These are phyloP conservation scores for Neomonachus schauinslandi DNA, from an alignment of 2,113 vertebrate genomes.

Conservation along the genomic window DNA sequence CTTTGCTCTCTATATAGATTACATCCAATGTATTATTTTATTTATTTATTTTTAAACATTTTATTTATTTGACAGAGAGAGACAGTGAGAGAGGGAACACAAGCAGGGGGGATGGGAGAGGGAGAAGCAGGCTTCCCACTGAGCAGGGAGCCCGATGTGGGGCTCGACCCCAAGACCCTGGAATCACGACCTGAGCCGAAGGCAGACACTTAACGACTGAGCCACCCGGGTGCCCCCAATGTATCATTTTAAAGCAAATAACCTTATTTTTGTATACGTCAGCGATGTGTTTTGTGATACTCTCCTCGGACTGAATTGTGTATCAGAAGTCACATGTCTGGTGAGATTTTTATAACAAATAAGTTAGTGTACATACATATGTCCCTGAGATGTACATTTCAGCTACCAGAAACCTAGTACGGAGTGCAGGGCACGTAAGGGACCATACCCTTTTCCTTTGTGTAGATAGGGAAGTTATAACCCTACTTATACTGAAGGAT, in stretches of 20 bases:
- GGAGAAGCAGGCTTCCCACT: no score
- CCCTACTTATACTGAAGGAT: neutral
- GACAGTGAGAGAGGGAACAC: no score
- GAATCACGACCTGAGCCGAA: no score
- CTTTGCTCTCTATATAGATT: conserved; percentile 93
- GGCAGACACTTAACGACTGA: no score
- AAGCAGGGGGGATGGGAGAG: no score
- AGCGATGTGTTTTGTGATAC: conserved; percentile 86
- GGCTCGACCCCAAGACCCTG: no score
- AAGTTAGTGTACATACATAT: neutral
- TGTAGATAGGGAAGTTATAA: neutral
- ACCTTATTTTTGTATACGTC: conserved; percentile 97
- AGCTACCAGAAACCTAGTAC: neutral
- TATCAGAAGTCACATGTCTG: neutral
- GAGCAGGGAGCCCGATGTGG: no score
- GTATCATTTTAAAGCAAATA: conserved; percentile 97
- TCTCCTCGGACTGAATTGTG: neutral
- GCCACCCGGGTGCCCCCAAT: no score
- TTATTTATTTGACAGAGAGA: no score
- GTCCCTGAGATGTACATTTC: neutral
- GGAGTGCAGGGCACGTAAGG: neutral
- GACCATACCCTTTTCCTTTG: neutral
- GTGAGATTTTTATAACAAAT: neutral
- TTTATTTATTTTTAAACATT: no score
- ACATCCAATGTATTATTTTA: conserved; percentile 96